Evolutionary conservation across 2,888 invertebrate species (phyloP).

Genomic region (Nymphalis polychloros): DNA sequence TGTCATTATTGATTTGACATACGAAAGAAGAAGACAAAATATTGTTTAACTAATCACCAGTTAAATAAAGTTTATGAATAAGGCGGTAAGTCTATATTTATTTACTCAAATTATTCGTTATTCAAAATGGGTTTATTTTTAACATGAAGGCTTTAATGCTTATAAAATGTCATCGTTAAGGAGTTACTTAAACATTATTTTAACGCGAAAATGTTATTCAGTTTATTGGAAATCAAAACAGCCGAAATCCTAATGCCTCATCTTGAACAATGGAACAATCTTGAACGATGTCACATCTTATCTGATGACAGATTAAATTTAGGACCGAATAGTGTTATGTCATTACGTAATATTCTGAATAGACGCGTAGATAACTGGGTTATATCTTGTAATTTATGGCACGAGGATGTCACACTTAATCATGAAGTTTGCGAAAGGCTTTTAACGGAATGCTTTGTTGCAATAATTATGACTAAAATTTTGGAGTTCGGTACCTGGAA

Average conservation of each 20-base stretch:
- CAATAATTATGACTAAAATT: conserved; percentile 27
- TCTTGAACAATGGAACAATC: conserved; percentile 4
- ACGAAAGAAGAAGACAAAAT: too few species aligned
- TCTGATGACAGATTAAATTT: conserved; percentile 30
- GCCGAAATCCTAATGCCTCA: conserved; percentile 10
- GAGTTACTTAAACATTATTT: too few species aligned
- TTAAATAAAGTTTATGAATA: too few species aligned
- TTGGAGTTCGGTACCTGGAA: background rate
- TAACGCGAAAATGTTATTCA: background rate
- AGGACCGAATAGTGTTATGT: conserved; percentile 26
- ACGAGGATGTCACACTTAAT: conserved; percentile 33
- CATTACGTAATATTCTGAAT: conserved; percentile 33
- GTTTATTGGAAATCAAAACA: conserved; percentile 4
- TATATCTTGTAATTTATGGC: conserved; percentile 35
- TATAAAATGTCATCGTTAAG: too few species aligned
- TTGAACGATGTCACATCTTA: conserved; percentile 20
- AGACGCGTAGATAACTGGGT: conserved; percentile 33
- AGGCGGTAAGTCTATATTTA: too few species aligned
- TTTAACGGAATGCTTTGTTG: conserved; percentile 23
- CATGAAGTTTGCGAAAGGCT: conserved; percentile 33
- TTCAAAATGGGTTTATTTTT: too few species aligned
- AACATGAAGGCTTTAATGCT: too few species aligned
- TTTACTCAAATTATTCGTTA: too few species aligned
- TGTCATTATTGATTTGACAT: too few species aligned
- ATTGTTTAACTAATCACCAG: too few species aligned